Evolutionary conservation across 1,140 invertebrate genomes (phyloP).

Genomic region (Vollenhovia emeryi): DNA sequence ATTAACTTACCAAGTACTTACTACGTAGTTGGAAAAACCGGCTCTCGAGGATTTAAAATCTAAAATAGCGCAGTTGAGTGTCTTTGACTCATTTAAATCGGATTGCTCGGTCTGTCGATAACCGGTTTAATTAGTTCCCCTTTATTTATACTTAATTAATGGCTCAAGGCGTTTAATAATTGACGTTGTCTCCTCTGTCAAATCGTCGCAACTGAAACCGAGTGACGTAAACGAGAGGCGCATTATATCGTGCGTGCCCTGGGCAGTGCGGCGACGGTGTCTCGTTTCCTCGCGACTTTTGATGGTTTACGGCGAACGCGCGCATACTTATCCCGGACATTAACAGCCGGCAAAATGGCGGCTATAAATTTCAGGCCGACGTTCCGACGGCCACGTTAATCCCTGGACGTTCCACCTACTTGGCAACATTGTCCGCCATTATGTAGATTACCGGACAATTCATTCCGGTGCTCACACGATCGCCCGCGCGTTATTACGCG

Average conservation of each 20-base stretch:
- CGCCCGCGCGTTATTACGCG: conserved; percentile 47
- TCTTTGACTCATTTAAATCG: not conserved
- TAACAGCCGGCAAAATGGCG: conserved; percentile 55
- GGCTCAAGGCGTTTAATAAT: not conserved
- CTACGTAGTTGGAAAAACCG: too few relatives aligned
- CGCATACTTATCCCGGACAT: conserved; percentile 42
- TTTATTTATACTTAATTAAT: not conserved
- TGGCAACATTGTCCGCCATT: conserved; percentile 52
- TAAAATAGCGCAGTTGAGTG: not conserved
- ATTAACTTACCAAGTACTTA: too few relatives aligned
- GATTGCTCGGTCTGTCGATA: not conserved
- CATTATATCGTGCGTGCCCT: not conserved
- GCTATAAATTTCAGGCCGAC: conserved; percentile 48
- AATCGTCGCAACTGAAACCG: not conserved
- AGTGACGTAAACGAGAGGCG: conserved; percentile 3
- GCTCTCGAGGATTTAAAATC: not conserved
- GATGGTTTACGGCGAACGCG: conserved; percentile 7
- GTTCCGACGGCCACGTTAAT: conserved; percentile 50
- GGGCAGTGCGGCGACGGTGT: not conserved
- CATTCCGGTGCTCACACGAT: conserved; percentile 37
- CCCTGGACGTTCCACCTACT: conserved; percentile 52
- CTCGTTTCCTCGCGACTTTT: conserved; percentile 36
- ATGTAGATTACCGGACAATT: conserved; percentile 55
- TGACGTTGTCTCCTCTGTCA: not conserved
- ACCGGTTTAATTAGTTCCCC: not conserved